Conservation (phyloP, 2,888 invertebrate species). For the Saturnia japonica region DNA sequence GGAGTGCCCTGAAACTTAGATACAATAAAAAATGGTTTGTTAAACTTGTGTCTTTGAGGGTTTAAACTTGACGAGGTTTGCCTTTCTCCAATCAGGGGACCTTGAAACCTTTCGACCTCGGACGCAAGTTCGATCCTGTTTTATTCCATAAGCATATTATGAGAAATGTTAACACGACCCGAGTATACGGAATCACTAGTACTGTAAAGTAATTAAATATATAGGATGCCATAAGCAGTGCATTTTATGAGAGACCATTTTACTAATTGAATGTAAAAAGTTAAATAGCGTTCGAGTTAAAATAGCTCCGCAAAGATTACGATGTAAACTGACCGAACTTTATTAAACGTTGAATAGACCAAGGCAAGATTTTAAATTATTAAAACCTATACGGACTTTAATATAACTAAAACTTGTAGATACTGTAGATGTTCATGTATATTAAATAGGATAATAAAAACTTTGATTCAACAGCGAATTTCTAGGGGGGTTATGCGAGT, state of each 20-base stretch:
- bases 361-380: neutral
- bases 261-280: neutral
- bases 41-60: too few species aligned
- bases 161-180: too few species aligned
- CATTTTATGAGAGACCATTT: neutral
- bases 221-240: neutral
- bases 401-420: neutral
- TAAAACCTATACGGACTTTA: constrained; percentile 6
- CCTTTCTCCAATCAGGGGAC: too few species aligned
- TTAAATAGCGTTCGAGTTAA: neutral
- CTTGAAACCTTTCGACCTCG: too few species aligned
- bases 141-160: too few species aligned
- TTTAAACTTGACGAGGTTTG: too few species aligned
- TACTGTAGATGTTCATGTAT: neutral
- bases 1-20: too few species aligned
- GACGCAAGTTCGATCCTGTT: too few species aligned
- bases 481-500: neutral
- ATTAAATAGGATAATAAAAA: constrained; percentile 8
- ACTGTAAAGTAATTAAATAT: neutral
- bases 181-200: too few species aligned
- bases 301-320: neutral
- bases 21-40: too few species aligned
- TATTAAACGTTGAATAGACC: neutral
- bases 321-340: neutral
- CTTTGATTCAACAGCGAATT: neutral